A percentile compares a stretch with the other conserved stretches of the same genome.
phyloP scores from a whole-genome alignment of 2,888 invertebrate genomes.

The Drosophila tanythrix region DNA sequence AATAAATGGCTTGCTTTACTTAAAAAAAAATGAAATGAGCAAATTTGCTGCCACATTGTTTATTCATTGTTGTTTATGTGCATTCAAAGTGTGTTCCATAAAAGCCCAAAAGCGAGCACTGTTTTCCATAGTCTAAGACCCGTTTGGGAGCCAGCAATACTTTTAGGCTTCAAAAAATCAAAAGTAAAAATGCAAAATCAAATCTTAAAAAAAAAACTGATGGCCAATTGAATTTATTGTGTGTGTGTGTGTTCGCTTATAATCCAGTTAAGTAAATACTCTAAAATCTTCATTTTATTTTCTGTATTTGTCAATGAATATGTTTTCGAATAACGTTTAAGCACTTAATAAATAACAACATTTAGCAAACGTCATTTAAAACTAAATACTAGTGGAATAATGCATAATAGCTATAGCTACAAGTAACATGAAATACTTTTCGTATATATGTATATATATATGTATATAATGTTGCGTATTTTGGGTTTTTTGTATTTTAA shows the following conservation, averaged over 20 bases:
- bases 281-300: constrained; percentile 43
- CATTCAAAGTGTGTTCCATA: neutral
- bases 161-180: constrained; percentile 32
- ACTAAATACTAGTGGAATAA: constrained; percentile 61
- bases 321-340: constrained; percentile 43
- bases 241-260: neutral
- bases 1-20: neutral
- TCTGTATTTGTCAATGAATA: constrained; percentile 59
- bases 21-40: no score
- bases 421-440: constrained; percentile 57
- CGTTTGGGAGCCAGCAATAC: constrained; percentile 23
- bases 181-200: neutral
- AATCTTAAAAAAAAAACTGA: neutral
- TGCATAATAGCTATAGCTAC: constrained; percentile 44
- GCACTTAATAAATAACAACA: constrained; percentile 59
- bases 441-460: constrained; percentile 18
- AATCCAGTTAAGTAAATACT: constrained; percentile 30
- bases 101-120: constrained; percentile 46
- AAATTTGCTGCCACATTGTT: neutral
- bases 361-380: constrained; percentile 33
- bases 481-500: constrained; percentile 2
- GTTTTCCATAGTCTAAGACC: neutral
- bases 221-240: neutral
- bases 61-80: neutral
- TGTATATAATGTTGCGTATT: constrained; percentile 1